Evolutionary conservation across 2,113 vertebrate genomes (phyloP).

Genomic region (Budorcas taxicolor): DNA sequence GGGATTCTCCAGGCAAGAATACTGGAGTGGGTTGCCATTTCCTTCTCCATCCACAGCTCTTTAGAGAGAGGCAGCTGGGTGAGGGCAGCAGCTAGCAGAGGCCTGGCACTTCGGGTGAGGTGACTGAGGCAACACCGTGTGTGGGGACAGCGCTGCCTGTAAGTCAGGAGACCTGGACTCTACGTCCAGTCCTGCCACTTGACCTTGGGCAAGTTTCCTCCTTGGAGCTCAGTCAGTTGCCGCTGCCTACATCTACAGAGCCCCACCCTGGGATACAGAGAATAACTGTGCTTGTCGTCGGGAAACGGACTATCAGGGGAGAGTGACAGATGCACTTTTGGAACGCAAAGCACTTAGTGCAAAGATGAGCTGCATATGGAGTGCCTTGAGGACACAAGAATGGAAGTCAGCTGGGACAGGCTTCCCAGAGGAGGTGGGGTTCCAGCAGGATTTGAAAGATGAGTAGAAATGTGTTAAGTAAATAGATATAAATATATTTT

Average conservation of each 20-base stretch:
- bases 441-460: not conserved
- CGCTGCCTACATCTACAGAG: not conserved
- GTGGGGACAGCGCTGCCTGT: not conserved
- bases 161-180: not conserved
- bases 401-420: not conserved
- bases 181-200: not conserved
- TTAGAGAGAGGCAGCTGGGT: not conserved
- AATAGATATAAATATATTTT: not conserved
- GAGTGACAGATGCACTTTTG: not conserved
- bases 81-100: not conserved
- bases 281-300: not conserved
- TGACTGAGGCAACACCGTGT: not conserved
- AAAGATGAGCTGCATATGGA: not conserved
- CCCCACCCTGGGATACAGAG: not conserved
- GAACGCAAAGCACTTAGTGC: not conserved
- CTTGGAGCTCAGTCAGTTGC: not conserved
- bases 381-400: not conserved
- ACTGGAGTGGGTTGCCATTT: too few relatives aligned
- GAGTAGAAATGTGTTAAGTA: not conserved
- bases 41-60: not conserved
- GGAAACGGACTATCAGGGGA: not conserved
- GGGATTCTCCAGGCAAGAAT: too few relatives aligned
- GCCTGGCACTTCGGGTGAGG: not conserved
- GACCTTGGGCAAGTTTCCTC: slow-evolving; percentile 35
- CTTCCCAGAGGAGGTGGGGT: not conserved